phyloP scores from a whole-genome alignment of 1,140 invertebrate species.

The Dendroctonus ponderosae region DNA sequence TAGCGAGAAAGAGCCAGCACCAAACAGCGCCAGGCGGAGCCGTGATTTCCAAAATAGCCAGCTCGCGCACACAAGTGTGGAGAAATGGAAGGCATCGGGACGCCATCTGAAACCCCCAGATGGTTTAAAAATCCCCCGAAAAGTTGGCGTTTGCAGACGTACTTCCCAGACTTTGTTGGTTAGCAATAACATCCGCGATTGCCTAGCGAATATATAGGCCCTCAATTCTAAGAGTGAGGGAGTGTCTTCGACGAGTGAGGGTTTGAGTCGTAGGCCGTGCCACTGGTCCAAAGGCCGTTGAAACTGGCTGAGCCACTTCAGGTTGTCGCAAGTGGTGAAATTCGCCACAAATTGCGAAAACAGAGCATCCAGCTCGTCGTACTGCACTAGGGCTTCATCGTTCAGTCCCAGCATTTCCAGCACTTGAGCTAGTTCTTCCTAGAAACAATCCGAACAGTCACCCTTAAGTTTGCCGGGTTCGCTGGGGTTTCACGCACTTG shows the following conservation, averaged over 20 bases:
- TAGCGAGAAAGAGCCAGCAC: conserved; percentile 92
- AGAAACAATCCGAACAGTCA: conserved; percentile 12
- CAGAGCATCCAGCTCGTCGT: conserved; percentile 95
- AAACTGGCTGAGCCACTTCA: conserved; percentile 78
- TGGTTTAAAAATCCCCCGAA: background rate
- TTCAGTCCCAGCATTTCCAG: conserved; percentile 91
- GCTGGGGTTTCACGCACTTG: conserved; percentile 64
- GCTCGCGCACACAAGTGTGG: conserved; percentile 80
- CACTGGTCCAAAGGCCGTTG: conserved; percentile 75
- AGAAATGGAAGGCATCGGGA: conserved; percentile 82
- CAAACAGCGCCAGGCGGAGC: conserved; percentile 79
- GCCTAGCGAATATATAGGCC: conserved; percentile 91
- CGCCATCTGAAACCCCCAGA: conserved; percentile 63
- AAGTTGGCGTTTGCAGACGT: conserved; percentile 41
- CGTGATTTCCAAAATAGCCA: conserved; percentile 73
- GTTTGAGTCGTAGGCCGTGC: conserved; percentile 73
- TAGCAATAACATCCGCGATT: conserved; percentile 81
- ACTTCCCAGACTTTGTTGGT: conserved; percentile 80
- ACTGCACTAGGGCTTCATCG: conserved; percentile 94
- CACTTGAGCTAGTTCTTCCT: conserved; percentile 94
- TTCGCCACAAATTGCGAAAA: conserved; percentile 96
- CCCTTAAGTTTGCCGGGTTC: background rate
- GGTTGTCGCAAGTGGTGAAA: conserved; percentile 79
- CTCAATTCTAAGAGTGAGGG: conserved; percentile 78
- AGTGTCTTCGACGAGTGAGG: conserved; percentile 42